Percentiles rank a stretch among this genome's conserved stretches.
phyloP scores from a whole-genome alignment of 2,797 vertebrate genomes.

The Hydrolagus colliei region DNA sequence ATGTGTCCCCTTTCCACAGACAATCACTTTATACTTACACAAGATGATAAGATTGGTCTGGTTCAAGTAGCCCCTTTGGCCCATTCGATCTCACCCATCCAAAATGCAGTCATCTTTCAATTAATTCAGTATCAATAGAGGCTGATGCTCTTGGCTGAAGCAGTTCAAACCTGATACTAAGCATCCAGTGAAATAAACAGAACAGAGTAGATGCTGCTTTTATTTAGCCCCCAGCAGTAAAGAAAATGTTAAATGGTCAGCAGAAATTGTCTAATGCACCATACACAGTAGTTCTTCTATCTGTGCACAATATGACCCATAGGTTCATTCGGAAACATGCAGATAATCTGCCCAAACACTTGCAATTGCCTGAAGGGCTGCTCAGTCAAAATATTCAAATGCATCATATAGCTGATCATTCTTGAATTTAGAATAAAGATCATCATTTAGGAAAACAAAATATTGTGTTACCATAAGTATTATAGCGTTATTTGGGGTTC shows the following conservation, averaged over 20 bases:
- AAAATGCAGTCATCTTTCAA: slow-evolving; percentile 34
- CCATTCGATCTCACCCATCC: neutral
- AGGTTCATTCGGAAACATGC: neutral
- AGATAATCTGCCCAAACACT: neutral
- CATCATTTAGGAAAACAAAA: neutral
- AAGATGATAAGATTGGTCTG: no score
- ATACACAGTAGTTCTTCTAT: slow-evolving; percentile 40
- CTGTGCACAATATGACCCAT: slow-evolving; percentile 28
- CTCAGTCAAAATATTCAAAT: neutral
- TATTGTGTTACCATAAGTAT: no score
- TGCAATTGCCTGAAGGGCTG: neutral
- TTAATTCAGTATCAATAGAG: neutral
- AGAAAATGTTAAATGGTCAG: slow-evolving; percentile 45
- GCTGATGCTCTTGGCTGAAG: neutral
- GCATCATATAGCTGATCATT: neutral
- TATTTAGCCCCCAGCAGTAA: slow-evolving; percentile 39
- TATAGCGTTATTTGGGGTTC: no score
- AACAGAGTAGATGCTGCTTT: neutral
- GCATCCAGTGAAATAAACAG: neutral
- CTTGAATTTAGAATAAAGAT: neutral
- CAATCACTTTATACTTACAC: slow-evolving; percentile 37
- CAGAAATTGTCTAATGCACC: slow-evolving; percentile 53
- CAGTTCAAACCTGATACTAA: neutral
- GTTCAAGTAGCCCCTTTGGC: no score
- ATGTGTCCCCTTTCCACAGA: slow-evolving; percentile 35